phyloP scores from a whole-genome alignment of 2,113 vertebrate species.

The Pangasianodon hypophthalmus region DNA sequence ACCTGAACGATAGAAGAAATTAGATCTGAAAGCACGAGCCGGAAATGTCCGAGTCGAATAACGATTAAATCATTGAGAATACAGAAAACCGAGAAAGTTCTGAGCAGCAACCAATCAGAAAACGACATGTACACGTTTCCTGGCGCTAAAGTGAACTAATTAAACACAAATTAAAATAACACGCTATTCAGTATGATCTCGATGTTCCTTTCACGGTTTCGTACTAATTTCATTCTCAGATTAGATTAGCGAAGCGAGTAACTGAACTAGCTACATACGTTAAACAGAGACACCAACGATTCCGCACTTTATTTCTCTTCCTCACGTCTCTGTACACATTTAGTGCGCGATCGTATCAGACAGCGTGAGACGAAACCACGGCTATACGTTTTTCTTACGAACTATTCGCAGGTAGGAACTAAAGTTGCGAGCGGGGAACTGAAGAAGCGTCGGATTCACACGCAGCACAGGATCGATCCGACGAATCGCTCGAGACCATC shows the following conservation, averaged over 20 bases:
- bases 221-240: background rate
- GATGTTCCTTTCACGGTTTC: background rate
- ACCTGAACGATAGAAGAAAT: background rate
- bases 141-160: background rate
- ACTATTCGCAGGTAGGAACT: background rate
- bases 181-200: background rate
- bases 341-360: background rate
- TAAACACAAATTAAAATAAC: background rate
- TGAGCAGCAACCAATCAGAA: background rate
- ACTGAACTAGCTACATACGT: background rate
- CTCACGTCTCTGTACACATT: background rate
- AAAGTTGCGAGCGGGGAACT: background rate
- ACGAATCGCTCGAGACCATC: background rate
- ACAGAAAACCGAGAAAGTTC: background rate
- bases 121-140: background rate
- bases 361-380: background rate
- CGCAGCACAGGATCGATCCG: background rate
- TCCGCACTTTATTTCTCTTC: background rate
- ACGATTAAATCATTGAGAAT: background rate
- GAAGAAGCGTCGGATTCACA: background rate
- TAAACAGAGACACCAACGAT: background rate
- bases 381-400: background rate
- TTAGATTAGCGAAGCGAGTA: background rate
- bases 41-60: background rate
- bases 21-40: background rate